Evolutionary conservation across 2,888 invertebrate species (phyloP).

Genomic region (Drymonia ruficornis): DNA sequence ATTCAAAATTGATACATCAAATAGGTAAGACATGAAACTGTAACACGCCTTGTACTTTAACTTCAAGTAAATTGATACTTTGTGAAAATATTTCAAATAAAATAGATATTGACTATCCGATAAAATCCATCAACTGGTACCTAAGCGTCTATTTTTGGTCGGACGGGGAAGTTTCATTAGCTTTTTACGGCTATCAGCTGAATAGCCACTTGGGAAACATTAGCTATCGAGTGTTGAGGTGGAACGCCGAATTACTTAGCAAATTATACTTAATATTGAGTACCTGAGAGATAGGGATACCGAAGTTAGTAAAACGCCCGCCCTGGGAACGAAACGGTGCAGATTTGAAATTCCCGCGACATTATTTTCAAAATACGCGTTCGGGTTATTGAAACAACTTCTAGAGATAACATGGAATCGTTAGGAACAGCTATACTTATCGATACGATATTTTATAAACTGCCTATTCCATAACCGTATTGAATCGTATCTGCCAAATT

Average conservation of each 20-base stretch:
- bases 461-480: too few species aligned
- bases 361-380: not conserved
- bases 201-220: slow-evolving; percentile 9
- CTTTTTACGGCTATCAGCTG: slow-evolving; percentile 15
- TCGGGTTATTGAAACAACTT: not conserved
- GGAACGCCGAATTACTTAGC: slow-evolving; percentile 4
- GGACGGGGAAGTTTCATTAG: slow-evolving; percentile 21
- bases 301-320: not conserved
- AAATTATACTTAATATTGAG: slow-evolving; percentile 6
- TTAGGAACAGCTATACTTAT: too few species aligned
- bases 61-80: not conserved
- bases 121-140: slow-evolving; percentile 9
- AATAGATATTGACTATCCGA: slow-evolving; percentile 9
- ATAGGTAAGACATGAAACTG: too few species aligned
- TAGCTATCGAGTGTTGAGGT: slow-evolving; percentile 7
- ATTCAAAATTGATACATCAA: too few species aligned
- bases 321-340: not conserved
- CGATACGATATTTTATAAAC: too few species aligned
- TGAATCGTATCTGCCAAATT: too few species aligned
- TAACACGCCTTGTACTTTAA: too few species aligned
- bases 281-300: not conserved
- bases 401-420: not conserved
- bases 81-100: not conserved
- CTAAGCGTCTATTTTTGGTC: slow-evolving; percentile 18
- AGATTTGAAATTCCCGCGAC: not conserved